These are phyloP conservation scores for Oreamnos americanus DNA, from an alignment of 2,113 vertebrate species.

Conservation along the genomic window DNA sequence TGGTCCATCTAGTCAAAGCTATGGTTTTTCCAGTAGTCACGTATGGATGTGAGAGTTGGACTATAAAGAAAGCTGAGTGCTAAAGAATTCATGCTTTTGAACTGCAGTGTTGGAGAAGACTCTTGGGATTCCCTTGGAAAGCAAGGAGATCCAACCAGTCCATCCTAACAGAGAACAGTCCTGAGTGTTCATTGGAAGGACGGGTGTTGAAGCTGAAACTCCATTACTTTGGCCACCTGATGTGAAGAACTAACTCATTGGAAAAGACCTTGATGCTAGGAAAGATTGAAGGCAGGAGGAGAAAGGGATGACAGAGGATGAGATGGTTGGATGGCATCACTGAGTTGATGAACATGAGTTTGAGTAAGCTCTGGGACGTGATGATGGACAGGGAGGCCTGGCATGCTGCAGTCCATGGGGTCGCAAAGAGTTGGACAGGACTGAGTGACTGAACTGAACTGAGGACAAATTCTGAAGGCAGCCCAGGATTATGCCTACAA, in stretches of 20 bases:
- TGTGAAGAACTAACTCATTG: background rate
- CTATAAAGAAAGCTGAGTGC: background rate
- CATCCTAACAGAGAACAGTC: background rate
- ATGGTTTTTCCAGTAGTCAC: background rate
- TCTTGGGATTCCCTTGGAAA: background rate
- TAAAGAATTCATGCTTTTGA: background rate
- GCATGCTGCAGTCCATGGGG: background rate
- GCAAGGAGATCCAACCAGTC: background rate
- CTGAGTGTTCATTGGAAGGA: background rate
- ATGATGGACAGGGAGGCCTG: background rate
- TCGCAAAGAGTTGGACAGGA: fast-evolving
- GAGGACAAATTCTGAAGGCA: background rate
- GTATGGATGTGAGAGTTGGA: background rate
- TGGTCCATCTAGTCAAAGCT: background rate
- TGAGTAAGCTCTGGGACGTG: fast-evolving
- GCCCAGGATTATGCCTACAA: background rate
- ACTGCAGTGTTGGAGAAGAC: background rate
- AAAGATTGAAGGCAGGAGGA: background rate
- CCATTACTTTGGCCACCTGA: background rate
- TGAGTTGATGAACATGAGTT: background rate
- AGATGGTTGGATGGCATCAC: background rate
- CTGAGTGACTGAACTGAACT: background rate
- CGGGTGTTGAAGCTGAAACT: background rate
- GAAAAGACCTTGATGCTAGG: background rate
- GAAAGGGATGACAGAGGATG: background rate